Base-by-base conservation (phyloP, 2,113 vertebrate species). In the Blennius ocellaris region DNA sequence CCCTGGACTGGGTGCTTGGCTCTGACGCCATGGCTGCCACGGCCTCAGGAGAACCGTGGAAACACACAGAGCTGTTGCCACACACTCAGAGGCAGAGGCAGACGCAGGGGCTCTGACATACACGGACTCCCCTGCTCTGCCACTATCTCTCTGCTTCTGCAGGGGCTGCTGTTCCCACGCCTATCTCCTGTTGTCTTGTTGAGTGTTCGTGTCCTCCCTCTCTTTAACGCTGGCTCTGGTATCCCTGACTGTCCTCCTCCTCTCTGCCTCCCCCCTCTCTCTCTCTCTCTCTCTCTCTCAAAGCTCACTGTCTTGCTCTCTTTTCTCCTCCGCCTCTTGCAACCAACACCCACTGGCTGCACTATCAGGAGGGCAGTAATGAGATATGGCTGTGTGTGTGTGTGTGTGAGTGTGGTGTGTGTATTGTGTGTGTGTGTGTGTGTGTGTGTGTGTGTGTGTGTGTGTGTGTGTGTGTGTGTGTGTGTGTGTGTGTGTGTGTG, bases 1-100 rank as follows among this genome's bases (percentile, higher is more conserved):
- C 96, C 78, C 95, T 93, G 76, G 95, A 93, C 91, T 95, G 92
- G 6, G 93, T 38, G 40, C 92, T 92, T 30, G 95, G 88, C 49
- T 95, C 88, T 70, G 94, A 94, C 84, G 95, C 94, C 94, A 96
- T 95, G 84, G 87, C 93, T 89, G 86, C 91, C 91, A 90, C 87
- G 81, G 91, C 92, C 92, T 90, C 87, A 52, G 79, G 76, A 87
- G 82, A 89, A 85, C 78, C 54, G 88, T 87, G 90, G 86, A 84
- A 64, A 88, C 86, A 65, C 87, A 69, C 80, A 44, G 43, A 81
- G 74, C 73, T 51, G 52, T 48, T 52, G 64, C 66, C 66, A 40
- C 71, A 51, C 81, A 39, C 69, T 14, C 80, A 48, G 66, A 65
- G 39, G 55, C 50, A 74, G 38, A 54, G 21, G 4, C 43, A 55